These are phyloP conservation scores for Rhombomys opimus DNA, from an alignment of 2,113 vertebrate genomes.

Conservation along the genomic window DNA sequence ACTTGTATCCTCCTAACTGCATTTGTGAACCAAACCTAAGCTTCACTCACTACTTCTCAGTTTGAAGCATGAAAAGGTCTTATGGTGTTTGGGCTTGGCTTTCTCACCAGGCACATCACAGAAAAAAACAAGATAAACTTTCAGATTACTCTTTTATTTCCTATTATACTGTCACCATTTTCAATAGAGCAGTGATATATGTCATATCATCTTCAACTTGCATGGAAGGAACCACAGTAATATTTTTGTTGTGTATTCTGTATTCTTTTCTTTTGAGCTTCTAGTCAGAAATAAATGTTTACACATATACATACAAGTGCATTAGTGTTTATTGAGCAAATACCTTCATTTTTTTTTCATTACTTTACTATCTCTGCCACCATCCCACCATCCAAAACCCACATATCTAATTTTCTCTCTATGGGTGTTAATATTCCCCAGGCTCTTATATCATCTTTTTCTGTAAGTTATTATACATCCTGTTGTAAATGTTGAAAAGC, in stretches of 20 bases:
- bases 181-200: background rate
- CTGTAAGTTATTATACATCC: background rate
- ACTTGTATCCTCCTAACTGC: background rate
- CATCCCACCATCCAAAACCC: background rate
- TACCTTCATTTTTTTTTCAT: background rate
- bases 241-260: background rate
- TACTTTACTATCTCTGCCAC: background rate
- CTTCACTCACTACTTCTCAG: background rate
- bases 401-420: background rate
- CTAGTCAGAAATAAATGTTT: background rate
- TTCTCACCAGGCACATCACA: background rate
- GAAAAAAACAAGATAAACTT: background rate
- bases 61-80: background rate
- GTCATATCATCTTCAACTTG: background rate
- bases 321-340: conserved; percentile 30
- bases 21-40: background rate
- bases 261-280: background rate
- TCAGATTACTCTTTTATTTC: background rate
- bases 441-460: background rate
- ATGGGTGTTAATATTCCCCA: background rate
- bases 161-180: background rate
- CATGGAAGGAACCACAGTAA: background rate
- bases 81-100: background rate
- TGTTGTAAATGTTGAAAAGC: background rate
- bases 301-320: background rate